phyloP scores from a whole-genome alignment of 1,140 invertebrate genomes.

The Calephelis nemesis region DNA sequence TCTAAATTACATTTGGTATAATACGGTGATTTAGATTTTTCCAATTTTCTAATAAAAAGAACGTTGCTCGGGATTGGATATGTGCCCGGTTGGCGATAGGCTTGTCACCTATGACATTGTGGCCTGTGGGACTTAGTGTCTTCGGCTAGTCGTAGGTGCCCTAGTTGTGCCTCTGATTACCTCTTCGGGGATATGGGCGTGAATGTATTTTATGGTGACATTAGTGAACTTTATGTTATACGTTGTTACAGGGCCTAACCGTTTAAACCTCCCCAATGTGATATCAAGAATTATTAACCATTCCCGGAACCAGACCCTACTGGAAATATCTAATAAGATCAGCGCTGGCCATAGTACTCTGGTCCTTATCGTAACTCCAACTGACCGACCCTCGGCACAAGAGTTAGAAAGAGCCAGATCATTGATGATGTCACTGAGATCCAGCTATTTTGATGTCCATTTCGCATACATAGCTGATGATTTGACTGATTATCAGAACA shows the following conservation, averaged over 20 bases:
- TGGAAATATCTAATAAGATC: conserved; percentile 40
- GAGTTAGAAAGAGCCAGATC: conserved; percentile 59
- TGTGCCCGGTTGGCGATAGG: too few relatives aligned
- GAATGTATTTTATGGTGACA: too few relatives aligned
- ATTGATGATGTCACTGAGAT: conserved; percentile 60
- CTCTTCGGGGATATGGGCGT: too few relatives aligned
- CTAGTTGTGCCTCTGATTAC: too few relatives aligned
- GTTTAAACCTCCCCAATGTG: conserved; percentile 66
- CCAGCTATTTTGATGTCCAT: conserved; percentile 65
- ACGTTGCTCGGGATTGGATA: too few relatives aligned
- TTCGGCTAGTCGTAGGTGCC: too few relatives aligned
- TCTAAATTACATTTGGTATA: too few relatives aligned
- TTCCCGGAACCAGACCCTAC: conserved; percentile 52
- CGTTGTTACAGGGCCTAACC: conserved; percentile 63
- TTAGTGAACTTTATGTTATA: background rate
- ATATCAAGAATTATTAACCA: conserved; percentile 60
- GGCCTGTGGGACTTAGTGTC: too few relatives aligned
- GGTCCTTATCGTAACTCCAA: conserved; percentile 65
- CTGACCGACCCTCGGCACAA: conserved; percentile 49
- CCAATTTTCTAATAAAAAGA: too few relatives aligned
- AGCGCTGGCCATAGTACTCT: conserved; percentile 62
- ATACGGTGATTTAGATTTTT: too few relatives aligned
- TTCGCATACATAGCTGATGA: conserved; percentile 64
- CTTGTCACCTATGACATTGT: too few relatives aligned
- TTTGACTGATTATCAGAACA: conserved; percentile 54